Conservation (phyloP, 2,113 vertebrate species). For the Sterna hirundo region DNA sequence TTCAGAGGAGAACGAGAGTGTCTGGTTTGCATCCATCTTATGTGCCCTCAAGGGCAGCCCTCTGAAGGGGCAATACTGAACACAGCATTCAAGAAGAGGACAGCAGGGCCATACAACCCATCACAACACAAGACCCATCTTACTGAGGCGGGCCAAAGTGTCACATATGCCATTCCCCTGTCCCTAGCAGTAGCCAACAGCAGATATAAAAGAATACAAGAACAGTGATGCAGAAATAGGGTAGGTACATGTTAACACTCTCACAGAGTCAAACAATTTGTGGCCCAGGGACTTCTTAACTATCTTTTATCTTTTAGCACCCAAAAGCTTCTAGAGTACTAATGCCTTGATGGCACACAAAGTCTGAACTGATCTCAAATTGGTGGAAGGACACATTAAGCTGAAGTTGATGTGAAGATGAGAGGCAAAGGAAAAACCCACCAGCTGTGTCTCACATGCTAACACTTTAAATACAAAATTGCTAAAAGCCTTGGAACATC, state of each 20-base stretch:
- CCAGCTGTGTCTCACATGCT: neutral
- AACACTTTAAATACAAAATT: neutral
- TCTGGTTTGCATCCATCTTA: no score
- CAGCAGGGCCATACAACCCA: neutral
- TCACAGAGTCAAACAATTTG: neutral
- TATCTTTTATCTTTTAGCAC: neutral
- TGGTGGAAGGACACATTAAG: neutral
- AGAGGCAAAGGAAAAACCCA: neutral
- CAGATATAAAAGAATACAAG: neutral
- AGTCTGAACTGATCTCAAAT: neutral
- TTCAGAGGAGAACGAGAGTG: neutral
- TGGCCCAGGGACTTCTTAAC: neutral
- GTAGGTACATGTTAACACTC: no score
- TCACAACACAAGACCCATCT: neutral
- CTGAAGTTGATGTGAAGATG: neutral
- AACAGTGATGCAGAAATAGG: fast-evolving
- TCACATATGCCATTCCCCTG: neutral
- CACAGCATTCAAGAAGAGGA: fast-evolving
- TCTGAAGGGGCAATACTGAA: neutral
- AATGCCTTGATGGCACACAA: neutral
- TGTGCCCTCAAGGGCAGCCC: neutral
- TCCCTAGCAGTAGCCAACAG: neutral
- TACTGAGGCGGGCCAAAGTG: fast-evolving
- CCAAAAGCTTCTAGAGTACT: neutral
- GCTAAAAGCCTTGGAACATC: neutral